Evolutionary conservation across 2,888 invertebrate species (phyloP).

Genomic region (Latrodectus hesperus): DNA sequence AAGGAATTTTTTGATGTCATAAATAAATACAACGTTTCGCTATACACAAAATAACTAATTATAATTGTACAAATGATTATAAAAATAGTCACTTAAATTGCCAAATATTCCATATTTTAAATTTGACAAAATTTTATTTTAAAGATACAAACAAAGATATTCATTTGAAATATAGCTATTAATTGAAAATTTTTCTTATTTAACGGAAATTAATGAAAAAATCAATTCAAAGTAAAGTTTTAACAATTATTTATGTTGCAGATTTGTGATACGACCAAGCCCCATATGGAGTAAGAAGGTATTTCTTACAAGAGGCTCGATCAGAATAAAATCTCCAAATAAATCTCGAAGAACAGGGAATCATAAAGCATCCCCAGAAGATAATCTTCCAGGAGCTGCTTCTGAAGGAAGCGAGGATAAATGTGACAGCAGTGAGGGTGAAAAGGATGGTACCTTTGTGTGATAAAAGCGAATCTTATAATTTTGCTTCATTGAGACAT

Average conservation of each 20-base stretch:
- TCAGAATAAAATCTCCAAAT: conserved; percentile 69
- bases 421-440: conserved; percentile 1
- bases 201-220: no score
- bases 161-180: no score
- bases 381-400: conserved; percentile 57
- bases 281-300: conserved; percentile 96
- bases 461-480: conserved; percentile 3
- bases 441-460: conserved; percentile 58
- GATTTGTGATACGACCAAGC: conserved; percentile 93
- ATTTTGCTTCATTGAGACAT: background rate
- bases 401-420: conserved; percentile 3
- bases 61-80: no score
- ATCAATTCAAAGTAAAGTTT: no score
- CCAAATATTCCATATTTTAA: no score
- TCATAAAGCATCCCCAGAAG: conserved; percentile 30
- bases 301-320: conserved; percentile 77
- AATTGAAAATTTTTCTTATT: no score
- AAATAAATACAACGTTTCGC: no score
- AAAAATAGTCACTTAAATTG: no score
- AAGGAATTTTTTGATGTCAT: no score
- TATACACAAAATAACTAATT: no score
- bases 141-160: no score
- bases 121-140: no score
- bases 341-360: conserved; percentile 32
- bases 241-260: conserved; percentile 73